Conservation (phyloP, 2,888 invertebrate species). For the Coleophora deauratella region DNA sequence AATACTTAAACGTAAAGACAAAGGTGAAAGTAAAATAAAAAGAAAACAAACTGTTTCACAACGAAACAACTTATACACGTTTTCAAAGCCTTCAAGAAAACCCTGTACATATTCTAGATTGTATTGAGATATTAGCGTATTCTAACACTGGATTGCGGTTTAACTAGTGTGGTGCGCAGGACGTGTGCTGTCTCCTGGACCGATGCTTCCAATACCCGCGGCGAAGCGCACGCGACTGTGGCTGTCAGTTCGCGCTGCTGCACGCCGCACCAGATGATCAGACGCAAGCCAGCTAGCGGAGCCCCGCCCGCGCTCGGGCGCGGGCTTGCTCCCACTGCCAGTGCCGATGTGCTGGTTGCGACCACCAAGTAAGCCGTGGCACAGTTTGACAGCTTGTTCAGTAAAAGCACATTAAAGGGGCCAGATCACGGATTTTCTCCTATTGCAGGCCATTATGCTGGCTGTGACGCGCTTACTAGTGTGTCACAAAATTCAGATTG, state of each 20-base stretch:
- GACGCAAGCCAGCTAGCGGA: conserved; percentile 73
- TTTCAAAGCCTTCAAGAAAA: no score
- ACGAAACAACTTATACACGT: no score
- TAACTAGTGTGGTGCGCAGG: conserved; percentile 74
- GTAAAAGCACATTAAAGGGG: no score
- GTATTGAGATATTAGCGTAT: no score
- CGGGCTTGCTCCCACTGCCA: conserved; percentile 68
- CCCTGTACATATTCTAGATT: no score
- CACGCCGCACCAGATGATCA: conserved; percentile 84
- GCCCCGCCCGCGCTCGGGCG: conserved; percentile 60
- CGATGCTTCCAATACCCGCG: conserved; percentile 91
- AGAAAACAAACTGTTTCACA: no score
- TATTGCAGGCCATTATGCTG: conserved; percentile 53
- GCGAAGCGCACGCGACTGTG: conserved; percentile 87
- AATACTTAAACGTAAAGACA: no score
- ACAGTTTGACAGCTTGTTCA: conserved; percentile 16
- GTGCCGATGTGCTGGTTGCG: conserved; percentile 64
- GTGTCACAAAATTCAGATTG: conserved; percentile 1
- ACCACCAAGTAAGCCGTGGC: conserved; percentile 69
- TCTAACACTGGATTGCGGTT: conserved; percentile 18
- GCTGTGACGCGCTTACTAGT: conserved; percentile 37
- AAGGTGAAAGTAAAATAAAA: no score
- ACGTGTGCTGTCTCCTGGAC: conserved; percentile 91
- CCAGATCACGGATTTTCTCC: no score
- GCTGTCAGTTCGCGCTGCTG: conserved; percentile 92